These are phyloP conservation scores for Neomorphus geoffroyi DNA, from an alignment of 2,797 vertebrate species.

Conservation along the genomic window DNA sequence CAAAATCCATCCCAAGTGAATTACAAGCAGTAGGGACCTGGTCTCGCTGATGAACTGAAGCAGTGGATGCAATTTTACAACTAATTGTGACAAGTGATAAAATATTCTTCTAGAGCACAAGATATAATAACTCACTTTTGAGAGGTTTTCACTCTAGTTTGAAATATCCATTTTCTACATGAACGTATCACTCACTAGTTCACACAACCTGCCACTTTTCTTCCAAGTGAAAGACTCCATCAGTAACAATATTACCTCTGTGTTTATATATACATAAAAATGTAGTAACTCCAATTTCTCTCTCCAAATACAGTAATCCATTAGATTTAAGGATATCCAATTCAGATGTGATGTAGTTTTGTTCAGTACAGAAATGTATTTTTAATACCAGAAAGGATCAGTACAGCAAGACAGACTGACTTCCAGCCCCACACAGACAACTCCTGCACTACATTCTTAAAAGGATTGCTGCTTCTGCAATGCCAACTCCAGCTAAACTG, in stretches of 20 bases:
- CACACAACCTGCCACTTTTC: background rate
- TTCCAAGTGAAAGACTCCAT: background rate
- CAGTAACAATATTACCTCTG: background rate
- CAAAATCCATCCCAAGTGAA: background rate
- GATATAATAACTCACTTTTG: background rate
- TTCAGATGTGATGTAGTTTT: rapidly evolving
- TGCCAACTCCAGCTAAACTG: background rate
- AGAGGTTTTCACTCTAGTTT: background rate
- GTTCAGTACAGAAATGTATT: background rate
- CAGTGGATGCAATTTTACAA: background rate
- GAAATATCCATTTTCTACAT: background rate
- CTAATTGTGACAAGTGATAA: background rate
- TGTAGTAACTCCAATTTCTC: background rate
- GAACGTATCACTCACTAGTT: background rate
- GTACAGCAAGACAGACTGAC: background rate
- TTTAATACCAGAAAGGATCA: background rate
- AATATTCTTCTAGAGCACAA: background rate
- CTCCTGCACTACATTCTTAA: background rate
- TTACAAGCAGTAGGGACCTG: background rate
- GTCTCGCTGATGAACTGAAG: background rate
- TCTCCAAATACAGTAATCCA: background rate
- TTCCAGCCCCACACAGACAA: background rate
- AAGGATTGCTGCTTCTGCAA: background rate
- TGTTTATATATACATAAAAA: background rate
- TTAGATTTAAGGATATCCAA: background rate